These are phyloP conservation scores for Muscicapa striata DNA, from an alignment of 2,797 vertebrate species.

Conservation along the genomic window DNA sequence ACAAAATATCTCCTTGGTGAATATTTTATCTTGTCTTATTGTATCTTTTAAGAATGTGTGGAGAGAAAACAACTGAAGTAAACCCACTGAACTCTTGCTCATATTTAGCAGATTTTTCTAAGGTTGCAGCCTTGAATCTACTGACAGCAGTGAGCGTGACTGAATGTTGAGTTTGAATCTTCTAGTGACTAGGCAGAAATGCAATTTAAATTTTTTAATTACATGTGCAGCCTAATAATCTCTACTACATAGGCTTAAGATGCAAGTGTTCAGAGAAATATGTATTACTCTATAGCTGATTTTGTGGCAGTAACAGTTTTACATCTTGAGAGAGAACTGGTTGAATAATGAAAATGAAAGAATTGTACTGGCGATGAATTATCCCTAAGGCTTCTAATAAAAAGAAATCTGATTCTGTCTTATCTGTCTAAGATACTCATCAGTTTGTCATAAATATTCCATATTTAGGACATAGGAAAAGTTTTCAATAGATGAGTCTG, in stretches of 20 bases:
- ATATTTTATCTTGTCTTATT: background rate
- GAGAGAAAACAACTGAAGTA: background rate
- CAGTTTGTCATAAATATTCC: background rate
- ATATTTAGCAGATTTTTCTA: background rate
- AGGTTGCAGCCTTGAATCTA: background rate
- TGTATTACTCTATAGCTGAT: background rate
- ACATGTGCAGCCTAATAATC: background rate
- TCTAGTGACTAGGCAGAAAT: background rate
- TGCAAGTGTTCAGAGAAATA: background rate
- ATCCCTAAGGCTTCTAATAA: background rate
- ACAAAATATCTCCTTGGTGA: background rate
- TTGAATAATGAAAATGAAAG: background rate
- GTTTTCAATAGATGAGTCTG: background rate
- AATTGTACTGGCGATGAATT: background rate
- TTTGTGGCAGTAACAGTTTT: background rate
- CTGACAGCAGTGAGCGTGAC: background rate
- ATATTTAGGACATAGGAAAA: background rate
- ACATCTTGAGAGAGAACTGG: background rate
- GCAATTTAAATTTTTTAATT: background rate
- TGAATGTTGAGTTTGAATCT: background rate
- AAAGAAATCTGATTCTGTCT: background rate
- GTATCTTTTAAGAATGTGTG: background rate
- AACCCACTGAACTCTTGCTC: background rate
- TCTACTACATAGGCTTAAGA: background rate
- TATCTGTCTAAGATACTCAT: background rate